These are phyloP conservation scores for Laticauda colubrina DNA, from an alignment of 2,113 vertebrate species.

Conservation along the genomic window DNA sequence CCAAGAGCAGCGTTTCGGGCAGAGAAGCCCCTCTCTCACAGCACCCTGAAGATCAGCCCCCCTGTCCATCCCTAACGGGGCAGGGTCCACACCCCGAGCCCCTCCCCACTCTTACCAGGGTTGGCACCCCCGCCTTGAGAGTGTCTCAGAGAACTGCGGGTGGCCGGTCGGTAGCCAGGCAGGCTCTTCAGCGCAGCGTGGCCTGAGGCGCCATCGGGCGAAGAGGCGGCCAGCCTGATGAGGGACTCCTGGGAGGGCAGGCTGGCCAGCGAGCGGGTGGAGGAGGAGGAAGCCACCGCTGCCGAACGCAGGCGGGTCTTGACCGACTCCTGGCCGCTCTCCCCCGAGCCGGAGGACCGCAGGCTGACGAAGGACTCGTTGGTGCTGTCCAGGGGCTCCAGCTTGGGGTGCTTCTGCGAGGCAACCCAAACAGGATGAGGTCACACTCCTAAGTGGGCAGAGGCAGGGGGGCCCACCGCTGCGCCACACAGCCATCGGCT, in stretches of 20 bases:
- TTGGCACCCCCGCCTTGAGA: slow-evolving; percentile 61
- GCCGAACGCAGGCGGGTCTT: slow-evolving; percentile 55
- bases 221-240: slow-evolving; percentile 42
- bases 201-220: slow-evolving; percentile 55
- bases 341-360: slow-evolving; percentile 61
- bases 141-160: slow-evolving; percentile 67
- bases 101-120: slow-evolving; percentile 48
- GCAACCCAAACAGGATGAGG: neutral
- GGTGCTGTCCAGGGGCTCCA: slow-evolving; percentile 50
- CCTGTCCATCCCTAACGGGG: rapidly evolving
- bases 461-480: neutral
- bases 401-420: slow-evolving; percentile 70
- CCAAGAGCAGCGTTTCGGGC: neutral
- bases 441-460: neutral
- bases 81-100: rapidly evolving
- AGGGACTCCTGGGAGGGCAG: slow-evolving; percentile 66
- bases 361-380: slow-evolving; percentile 77
- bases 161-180: slow-evolving; percentile 86
- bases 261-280: slow-evolving; percentile 58
- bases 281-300: slow-evolving; percentile 44
- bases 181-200: slow-evolving; percentile 76
- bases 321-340: slow-evolving; percentile 27
- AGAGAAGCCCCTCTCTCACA: neutral
- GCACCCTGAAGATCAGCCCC: neutral
- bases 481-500: neutral